Conservation (phyloP, 2,797 vertebrate genomes). For the Fringilla coelebs region DNA sequence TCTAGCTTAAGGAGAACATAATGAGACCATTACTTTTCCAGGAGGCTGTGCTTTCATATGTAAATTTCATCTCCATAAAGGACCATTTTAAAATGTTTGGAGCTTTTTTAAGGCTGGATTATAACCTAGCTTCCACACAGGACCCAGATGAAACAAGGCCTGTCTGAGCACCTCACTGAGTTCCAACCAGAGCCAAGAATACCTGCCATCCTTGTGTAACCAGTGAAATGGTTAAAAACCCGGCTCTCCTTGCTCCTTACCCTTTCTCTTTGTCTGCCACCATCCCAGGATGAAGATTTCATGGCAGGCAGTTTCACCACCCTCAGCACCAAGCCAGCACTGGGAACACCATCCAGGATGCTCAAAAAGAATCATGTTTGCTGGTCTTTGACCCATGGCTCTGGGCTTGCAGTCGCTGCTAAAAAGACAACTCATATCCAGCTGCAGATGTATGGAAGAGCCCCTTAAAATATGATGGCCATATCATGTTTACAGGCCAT, state of each 20-base stretch:
- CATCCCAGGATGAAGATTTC: not conserved
- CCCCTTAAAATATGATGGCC: not conserved
- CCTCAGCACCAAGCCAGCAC: not conserved
- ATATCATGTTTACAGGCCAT: not conserved
- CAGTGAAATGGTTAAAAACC: accelerated
- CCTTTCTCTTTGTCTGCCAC: not conserved
- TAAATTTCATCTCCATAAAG: not conserved
- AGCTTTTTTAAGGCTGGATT: not conserved
- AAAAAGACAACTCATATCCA: accelerated
- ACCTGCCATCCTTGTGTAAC: not conserved
- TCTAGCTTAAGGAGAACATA: not conserved
- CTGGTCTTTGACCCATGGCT: not conserved
- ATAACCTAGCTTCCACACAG: not conserved
- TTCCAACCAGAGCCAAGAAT: not conserved
- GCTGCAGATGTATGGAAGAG: not conserved
- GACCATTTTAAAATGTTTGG: not conserved
- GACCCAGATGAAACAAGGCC: not conserved
- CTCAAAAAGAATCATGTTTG: not conserved
- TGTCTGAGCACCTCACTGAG: not conserved
- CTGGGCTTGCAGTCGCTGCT: not conserved
- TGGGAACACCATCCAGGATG: not conserved
- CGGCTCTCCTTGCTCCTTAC: not conserved
- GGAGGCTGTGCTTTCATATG: not conserved
- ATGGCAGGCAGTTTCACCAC: not conserved
- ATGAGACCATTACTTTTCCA: not conserved